Evolutionary conservation across 2,113 vertebrate species (phyloP).

Genomic region (Clarias batrachus): DNA sequence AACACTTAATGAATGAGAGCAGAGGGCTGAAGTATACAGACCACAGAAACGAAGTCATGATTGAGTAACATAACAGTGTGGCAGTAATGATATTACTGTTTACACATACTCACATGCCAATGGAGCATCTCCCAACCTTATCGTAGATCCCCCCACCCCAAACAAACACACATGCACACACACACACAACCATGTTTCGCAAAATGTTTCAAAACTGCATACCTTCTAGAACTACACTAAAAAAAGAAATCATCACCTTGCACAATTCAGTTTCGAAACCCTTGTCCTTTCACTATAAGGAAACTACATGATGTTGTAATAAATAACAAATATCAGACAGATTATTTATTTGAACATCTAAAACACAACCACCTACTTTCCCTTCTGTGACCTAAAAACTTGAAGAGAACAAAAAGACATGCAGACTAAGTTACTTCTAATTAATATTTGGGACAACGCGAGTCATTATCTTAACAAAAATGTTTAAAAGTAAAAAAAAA

Average conservation of each 20-base stretch:
- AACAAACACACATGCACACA: neutral
- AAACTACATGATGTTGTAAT: neutral
- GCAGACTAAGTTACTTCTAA: neutral
- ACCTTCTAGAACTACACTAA: neutral
- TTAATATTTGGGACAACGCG: neutral
- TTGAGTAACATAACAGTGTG: neutral
- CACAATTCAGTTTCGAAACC: neutral
- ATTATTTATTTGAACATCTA: neutral
- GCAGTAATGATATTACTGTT: conserved; percentile 21
- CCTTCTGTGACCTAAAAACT: neutral
- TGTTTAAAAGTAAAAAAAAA: neutral
- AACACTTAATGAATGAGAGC: neutral
- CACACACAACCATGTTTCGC: neutral
- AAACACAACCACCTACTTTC: neutral
- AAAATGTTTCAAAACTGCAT: neutral
- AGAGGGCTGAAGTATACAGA: neutral
- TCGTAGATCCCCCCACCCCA: too few relatives aligned
- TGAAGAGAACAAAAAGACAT: neutral
- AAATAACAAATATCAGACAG: neutral
- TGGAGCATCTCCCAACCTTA: neutral
- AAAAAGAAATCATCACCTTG: neutral
- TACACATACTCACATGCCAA: neutral
- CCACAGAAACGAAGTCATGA: neutral
- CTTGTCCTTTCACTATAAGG: neutral
- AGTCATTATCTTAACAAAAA: neutral